Base-by-base conservation (phyloP, 2,888 invertebrate genomes). In the Drosophila mimetica region DNA sequence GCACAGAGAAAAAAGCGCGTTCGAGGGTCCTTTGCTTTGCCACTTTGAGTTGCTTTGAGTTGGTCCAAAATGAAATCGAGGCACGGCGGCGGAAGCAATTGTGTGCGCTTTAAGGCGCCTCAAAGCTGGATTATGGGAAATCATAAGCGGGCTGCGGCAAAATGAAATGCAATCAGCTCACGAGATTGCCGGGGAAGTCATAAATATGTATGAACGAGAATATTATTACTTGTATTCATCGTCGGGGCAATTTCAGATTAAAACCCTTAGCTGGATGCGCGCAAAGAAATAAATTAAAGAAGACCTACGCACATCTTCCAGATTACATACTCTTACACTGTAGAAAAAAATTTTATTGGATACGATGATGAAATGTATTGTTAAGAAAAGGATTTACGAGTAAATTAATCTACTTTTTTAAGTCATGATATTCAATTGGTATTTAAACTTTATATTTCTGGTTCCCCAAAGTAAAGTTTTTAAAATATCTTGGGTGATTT, bases 41-140 rank as follows among this genome's bases (percentile, higher is more conserved):
- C 66, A 32, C 64, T 64, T 46, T 30, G 16, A 46, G 30, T 18
- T 11, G 37, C 51, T 53, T 63, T 61, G 48, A 61, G 34, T 30
- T 51, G 34, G 53, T 53, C 53, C 39, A 39, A 71, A 70, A 54
- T 63, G 44, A 63, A 71, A 46, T 37, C 51, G 14, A 50, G 22
- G 16, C 53, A 71, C 50, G 16, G 13, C 52, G 42, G 61, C 71
- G 69, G 53, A 61, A 53, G 70, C 32, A 71, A 61, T 63, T 71
- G 63, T 48, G 46, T 54, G 48, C 53, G 50, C 70, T 61, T 61
- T 50, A 70, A 71, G 71, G 53, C 47, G 53, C 30, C 72, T 44
- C 41, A 42, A 60, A 60, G 50, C 36, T n/a, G 41, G 47, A 53
- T 70, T 71, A 53, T 53, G 50, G 28, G 20, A 50, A 54, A 46